phyloP scores from a whole-genome alignment of 2,113 vertebrate species.

The Globicephala melas region DNA sequence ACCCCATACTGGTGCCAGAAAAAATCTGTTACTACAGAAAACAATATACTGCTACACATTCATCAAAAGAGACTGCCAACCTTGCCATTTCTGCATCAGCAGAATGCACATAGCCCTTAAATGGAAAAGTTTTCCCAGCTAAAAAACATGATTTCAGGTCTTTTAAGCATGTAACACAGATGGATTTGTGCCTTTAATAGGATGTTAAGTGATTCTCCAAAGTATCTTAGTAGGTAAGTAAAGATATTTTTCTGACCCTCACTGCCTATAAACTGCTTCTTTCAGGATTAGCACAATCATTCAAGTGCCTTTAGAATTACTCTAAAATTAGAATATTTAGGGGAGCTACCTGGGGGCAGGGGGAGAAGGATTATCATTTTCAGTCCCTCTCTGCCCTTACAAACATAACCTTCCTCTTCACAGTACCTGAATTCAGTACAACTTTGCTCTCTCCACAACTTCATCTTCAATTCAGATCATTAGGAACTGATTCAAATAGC shows the following conservation, averaged over 20 bases:
- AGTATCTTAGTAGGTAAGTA: not conserved
- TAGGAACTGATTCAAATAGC: not conserved
- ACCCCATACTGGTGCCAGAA: not conserved
- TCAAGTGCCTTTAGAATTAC: not conserved
- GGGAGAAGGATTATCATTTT: not conserved
- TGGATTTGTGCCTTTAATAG: not conserved
- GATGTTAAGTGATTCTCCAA: not conserved
- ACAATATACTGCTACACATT: slow-evolving; percentile 30
- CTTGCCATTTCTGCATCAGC: not conserved
- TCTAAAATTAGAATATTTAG: slow-evolving; percentile 6
- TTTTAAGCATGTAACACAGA: not conserved
- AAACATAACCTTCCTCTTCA: not conserved
- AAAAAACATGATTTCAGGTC: not conserved
- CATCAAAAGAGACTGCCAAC: slow-evolving; percentile 1
- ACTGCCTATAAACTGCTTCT: not conserved
- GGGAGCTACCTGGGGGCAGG: not conserved
- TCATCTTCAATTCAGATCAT: not conserved
- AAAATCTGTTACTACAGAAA: slow-evolving; percentile 49
- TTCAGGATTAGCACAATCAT: not conserved
- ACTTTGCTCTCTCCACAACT: not conserved
- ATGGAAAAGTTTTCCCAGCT: not conserved
- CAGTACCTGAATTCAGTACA: not conserved
- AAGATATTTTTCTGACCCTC: not conserved
- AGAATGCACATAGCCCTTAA: not conserved
- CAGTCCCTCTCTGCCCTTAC: not conserved